Evolutionary conservation across 2,797 vertebrate species (phyloP).

Genomic region (Anas flavirostris): DNA sequence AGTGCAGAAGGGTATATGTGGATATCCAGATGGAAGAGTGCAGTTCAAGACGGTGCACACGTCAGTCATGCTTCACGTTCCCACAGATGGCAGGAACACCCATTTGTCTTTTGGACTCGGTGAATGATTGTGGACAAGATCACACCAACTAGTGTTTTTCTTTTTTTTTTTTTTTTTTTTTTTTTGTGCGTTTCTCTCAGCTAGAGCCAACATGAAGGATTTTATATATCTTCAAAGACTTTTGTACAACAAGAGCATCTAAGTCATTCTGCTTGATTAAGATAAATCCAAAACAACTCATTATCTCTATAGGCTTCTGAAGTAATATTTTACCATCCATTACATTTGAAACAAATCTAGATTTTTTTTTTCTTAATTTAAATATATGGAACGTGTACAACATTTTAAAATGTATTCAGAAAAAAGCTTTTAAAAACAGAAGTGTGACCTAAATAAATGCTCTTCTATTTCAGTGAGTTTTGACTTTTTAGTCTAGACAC

Average conservation of each 20-base stretch:
- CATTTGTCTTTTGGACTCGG: neutral
- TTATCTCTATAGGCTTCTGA: neutral
- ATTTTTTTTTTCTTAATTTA: neutral
- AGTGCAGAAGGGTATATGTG: neutral
- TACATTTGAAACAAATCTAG: neutral
- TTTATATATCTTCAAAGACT: neutral
- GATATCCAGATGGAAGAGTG: neutral
- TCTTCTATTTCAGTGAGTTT: neutral
- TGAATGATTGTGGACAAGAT: neutral
- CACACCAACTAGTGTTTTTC: neutral
- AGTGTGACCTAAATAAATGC: neutral
- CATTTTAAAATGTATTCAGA: neutral
- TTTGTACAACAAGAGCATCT: neutral
- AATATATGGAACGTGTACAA: neutral
- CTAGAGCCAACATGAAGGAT: neutral
- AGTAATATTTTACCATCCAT: neutral
- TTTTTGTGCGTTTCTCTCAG: neutral
- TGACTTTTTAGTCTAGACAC: neutral
- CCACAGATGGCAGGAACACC: fast-evolving
- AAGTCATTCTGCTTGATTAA: neutral
- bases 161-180: neutral
- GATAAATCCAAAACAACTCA: neutral
- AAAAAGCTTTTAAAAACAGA: neutral
- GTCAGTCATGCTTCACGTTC: neutral
- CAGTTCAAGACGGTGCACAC: fast-evolving